Conservation (phyloP, 2,888 invertebrate genomes). For the Mantis religiosa region DNA sequence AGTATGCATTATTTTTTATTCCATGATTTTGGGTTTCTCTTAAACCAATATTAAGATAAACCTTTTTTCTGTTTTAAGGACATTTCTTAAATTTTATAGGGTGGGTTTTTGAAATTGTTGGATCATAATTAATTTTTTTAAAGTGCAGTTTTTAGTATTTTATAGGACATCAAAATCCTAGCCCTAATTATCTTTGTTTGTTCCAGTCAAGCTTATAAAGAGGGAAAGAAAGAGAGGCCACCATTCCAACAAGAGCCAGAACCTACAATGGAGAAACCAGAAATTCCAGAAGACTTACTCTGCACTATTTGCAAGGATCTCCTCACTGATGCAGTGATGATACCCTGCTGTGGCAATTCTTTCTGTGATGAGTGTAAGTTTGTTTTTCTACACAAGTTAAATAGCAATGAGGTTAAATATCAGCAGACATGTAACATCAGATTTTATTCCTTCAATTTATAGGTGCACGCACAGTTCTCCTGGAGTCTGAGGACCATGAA, state of each 20-base stretch:
- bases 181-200: slow-evolving; percentile 31
- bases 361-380: slow-evolving; percentile 96
- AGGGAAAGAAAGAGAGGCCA: slow-evolving; percentile 64
- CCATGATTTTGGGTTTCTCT: too few relatives aligned
- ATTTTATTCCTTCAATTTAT: slow-evolving; percentile 31
- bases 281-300: slow-evolving; percentile 85
- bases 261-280: slow-evolving; percentile 53
- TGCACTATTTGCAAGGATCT: slow-evolving; percentile 92
- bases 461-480: slow-evolving; percentile 82
- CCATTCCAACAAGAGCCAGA: slow-evolving; percentile 57
- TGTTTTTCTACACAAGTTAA: too few relatives aligned
- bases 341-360: slow-evolving; percentile 96
- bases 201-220: slow-evolving; percentile 74
- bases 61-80: too few relatives aligned
- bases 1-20: too few relatives aligned
- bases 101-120: too few relatives aligned
- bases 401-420: too few relatives aligned
- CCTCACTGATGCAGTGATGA: slow-evolving; percentile 93
- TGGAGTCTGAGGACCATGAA: slow-evolving; percentile 92
- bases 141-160: too few relatives aligned
- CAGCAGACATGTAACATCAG: not conserved
- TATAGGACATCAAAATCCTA: too few relatives aligned
- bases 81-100: too few relatives aligned
- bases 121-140: too few relatives aligned
- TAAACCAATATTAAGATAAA: too few relatives aligned